Percentiles rank a stretch among this genome's conserved stretches.
Conservation (phyloP, 2,888 invertebrate genomes). For the Hesperia comma region DNA sequence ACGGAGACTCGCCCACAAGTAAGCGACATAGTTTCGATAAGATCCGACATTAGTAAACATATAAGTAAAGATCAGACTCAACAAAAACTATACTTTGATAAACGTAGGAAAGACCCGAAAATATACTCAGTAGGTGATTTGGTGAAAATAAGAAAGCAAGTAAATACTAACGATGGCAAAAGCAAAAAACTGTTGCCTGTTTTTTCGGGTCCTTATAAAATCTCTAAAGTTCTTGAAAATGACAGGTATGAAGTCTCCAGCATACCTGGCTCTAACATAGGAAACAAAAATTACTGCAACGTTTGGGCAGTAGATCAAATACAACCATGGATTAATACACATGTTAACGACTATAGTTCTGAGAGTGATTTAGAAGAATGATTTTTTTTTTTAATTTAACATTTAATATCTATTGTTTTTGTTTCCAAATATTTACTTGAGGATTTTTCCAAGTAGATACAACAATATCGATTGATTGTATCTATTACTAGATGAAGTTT, state of each 20-base stretch:
- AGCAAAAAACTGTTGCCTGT: slow-evolving; percentile 16
- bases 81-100: background rate
- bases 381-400: background rate
- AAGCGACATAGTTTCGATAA: background rate
- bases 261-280: slow-evolving; percentile 15
- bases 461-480: background rate
- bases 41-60: background rate
- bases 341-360: background rate
- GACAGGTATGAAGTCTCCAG: too few species aligned
- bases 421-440: too few species aligned
- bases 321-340: slow-evolving; percentile 3
- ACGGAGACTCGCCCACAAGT: slow-evolving; percentile 5
- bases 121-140: slow-evolving; percentile 18
- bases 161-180: slow-evolving; percentile 10
- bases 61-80: slow-evolving; percentile 9
- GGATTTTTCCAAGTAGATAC: background rate
- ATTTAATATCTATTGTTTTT: background rate
- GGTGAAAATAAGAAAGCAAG: slow-evolving; percentile 9
- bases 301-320: background rate
- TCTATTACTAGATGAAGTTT: background rate
- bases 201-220: slow-evolving; percentile 18
- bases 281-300: background rate
- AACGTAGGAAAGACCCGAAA: slow-evolving; percentile 1
- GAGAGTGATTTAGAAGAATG: background rate
- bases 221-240: slow-evolving; percentile 7